Evolutionary conservation across 2,888 invertebrate species (phyloP).

Genomic region (Agonopterix subpropinquella): DNA sequence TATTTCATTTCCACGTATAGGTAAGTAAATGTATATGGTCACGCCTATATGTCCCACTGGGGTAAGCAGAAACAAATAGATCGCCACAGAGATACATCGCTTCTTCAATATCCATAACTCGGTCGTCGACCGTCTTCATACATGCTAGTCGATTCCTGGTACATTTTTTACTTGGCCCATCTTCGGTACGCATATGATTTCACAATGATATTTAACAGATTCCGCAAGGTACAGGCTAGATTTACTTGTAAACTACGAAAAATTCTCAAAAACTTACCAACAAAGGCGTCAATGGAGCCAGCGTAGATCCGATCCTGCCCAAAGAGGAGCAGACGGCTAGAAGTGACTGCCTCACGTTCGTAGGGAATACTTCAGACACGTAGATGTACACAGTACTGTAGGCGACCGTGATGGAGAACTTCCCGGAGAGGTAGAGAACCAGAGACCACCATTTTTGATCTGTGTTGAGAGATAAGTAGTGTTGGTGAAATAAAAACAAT

Average conservation of each 20-base stretch:
- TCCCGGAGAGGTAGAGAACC: conserved; percentile 76
- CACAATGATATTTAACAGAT: too few species aligned
- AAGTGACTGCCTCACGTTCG: conserved; percentile 77
- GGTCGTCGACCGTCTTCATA: too few species aligned
- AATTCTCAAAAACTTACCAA: conserved; percentile 59
- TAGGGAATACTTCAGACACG: conserved; percentile 82
- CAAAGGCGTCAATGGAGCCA: conserved; percentile 80
- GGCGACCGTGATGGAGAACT: conserved; percentile 79
- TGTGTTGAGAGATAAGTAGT: conserved; percentile 18
- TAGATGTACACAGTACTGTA: conserved; percentile 80
- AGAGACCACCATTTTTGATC: conserved; percentile 64
- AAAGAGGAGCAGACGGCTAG: conserved; percentile 79
- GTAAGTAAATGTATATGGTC: not conserved
- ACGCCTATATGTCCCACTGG: too few species aligned
- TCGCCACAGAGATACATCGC: too few species aligned
- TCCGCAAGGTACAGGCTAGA: not conserved
- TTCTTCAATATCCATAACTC: too few species aligned
- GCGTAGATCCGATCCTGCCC: conserved; percentile 79
- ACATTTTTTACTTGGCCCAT: too few species aligned
- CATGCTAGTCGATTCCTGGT: too few species aligned
- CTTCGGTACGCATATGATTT: too few species aligned
- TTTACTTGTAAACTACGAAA: not conserved
- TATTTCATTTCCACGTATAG: too few species aligned
- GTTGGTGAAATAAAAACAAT: not conserved
- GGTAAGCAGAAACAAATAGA: too few species aligned